Evolutionary conservation across 2,888 invertebrate genomes (phyloP).

Genomic region (Notodonta ziczac): DNA sequence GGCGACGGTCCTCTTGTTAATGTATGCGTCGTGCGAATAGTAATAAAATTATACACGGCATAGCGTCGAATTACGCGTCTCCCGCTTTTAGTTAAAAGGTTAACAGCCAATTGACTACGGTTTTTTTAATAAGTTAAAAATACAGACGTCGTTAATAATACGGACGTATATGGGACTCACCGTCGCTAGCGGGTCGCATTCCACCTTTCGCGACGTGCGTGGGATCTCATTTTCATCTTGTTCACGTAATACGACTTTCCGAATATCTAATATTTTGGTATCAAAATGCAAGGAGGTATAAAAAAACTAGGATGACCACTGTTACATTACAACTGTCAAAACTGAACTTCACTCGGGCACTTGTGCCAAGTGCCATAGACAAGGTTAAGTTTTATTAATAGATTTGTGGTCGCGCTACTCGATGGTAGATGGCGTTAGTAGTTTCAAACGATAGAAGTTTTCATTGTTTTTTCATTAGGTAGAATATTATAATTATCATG

Average conservation of each 20-base stretch:
- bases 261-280: conserved; percentile 84
- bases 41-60: conserved; percentile 83
- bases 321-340: conserved; percentile 83
- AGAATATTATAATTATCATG: too few species aligned
- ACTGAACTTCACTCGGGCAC: conserved; percentile 79
- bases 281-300: conserved; percentile 83
- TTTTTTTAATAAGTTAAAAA: conserved; percentile 84
- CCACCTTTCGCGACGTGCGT: conserved; percentile 81
- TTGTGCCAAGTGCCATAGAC: conserved; percentile 80
- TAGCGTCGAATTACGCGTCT: conserved; percentile 84
- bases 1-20: conserved; percentile 52
- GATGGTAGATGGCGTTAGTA: conserved; percentile 55
- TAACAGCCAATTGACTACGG: conserved; percentile 84
- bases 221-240: conserved; percentile 83
- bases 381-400: conserved; percentile 75
- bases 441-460: not conserved
- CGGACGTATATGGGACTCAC: conserved; percentile 64
- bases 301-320: conserved; percentile 81
- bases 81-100: conserved; percentile 85
- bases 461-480: too few species aligned
- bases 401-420: conserved; percentile 59
- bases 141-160: conserved; percentile 67
- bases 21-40: conserved; percentile 75
- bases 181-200: conserved; percentile 81
- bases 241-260: conserved; percentile 83